These are phyloP conservation scores for Limulus polyphemus DNA, from an alignment of 2,888 invertebrate genomes.

Conservation along the genomic window DNA sequence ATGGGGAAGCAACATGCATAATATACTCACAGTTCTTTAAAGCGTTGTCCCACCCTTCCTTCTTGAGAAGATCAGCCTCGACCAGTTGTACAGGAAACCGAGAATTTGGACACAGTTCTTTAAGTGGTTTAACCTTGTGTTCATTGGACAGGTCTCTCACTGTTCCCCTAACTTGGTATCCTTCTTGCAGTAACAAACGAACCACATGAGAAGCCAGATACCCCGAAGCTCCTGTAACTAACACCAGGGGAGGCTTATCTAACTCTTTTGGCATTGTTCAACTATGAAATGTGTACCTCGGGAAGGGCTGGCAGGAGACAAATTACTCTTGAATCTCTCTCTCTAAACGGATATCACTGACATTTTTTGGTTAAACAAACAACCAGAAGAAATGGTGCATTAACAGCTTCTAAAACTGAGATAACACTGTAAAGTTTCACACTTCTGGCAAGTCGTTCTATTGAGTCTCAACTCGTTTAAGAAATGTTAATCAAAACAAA, in stretches of 20 bases:
- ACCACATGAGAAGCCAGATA: constrained; percentile 43
- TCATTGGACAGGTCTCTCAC: constrained; percentile 38
- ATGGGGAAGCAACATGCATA: constrained; percentile 40
- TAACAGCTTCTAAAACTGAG: no score
- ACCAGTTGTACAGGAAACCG: constrained; percentile 39
- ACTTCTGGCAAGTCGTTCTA: no score
- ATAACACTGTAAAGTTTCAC: no score
- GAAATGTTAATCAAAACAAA: no score
- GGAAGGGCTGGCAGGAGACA: no score
- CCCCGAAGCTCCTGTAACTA: constrained; percentile 44
- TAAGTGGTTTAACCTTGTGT: constrained; percentile 33
- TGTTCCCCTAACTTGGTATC: constrained; percentile 42
- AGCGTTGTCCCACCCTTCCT: constrained; percentile 36
- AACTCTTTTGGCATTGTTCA: no score
- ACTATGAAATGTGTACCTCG: no score
- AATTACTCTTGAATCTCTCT: no score
- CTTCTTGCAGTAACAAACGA: constrained; percentile 39
- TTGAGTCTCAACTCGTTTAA: no score
- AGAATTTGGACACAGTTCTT: constrained; percentile 35
- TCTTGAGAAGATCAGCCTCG: constrained; percentile 41
- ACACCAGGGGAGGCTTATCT: constrained; percentile 28
- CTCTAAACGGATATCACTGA: no score
- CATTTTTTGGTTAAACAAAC: no score
- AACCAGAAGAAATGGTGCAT: no score
- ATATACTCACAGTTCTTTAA: constrained; percentile 39